Percentiles rank a stretch among this genome's conserved stretches.
Evolutionary conservation across 1,140 invertebrate genomes (phyloP).

Genomic region (Diplogasteroides magnus): DNA sequence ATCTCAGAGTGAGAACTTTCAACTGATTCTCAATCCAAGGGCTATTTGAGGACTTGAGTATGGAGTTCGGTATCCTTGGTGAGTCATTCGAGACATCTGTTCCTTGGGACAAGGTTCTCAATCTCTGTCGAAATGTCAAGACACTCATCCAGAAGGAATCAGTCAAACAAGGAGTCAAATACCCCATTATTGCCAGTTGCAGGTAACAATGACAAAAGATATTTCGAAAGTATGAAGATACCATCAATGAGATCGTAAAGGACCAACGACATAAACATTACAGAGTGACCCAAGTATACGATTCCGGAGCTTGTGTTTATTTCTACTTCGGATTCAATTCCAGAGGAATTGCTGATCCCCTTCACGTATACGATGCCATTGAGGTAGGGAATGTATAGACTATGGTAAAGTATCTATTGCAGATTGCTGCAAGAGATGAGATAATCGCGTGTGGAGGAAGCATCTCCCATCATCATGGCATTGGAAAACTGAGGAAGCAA

Average conservation of each 20-base stretch:
- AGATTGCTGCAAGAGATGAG: conserved; percentile 79
- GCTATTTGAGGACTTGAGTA: conserved; percentile 72
- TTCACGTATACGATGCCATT: conserved; percentile 73
- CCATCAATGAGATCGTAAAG: conserved; percentile 1
- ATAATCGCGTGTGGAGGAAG: conserved; percentile 83
- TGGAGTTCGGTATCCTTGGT: conserved; percentile 80
- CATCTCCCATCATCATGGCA: conserved; percentile 76
- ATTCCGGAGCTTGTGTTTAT: conserved; percentile 91
- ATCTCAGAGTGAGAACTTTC: conserved; percentile 68
- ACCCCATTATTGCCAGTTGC: conserved; percentile 58
- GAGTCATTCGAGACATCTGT: conserved; percentile 98
- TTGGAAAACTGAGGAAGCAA: conserved; percentile 81
- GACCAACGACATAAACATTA: conserved; percentile 1
- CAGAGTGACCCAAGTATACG: conserved; percentile 90
- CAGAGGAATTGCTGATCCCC: conserved; percentile 66
- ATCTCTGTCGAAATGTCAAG: conserved; percentile 72
- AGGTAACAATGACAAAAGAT: conserved; percentile 39
- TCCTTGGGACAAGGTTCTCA: conserved; percentile 72
- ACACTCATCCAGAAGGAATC: conserved; percentile 72
- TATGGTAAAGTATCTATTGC: conserved; percentile 41
- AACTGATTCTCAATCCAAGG: conserved; percentile 11
- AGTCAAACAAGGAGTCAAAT: conserved; percentile 58
- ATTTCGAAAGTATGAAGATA: not conserved
- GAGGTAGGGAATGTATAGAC: conserved; percentile 56
- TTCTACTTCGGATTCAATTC: conserved; percentile 94